Base-by-base conservation (phyloP, 2,797 vertebrate genomes). In the Zenarchopterus dispar region DNA sequence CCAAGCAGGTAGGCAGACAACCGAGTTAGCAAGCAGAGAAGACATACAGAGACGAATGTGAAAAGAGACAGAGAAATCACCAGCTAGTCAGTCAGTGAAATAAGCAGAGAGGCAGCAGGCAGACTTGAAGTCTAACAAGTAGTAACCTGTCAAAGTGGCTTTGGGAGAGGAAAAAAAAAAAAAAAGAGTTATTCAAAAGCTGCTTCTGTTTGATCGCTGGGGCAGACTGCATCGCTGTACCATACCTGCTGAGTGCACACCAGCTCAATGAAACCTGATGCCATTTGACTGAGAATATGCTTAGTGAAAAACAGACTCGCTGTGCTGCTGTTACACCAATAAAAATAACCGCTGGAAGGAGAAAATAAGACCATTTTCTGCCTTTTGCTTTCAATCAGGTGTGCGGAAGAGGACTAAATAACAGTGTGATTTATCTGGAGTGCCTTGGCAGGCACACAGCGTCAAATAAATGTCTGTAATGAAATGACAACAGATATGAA, bases 401-500 rank as follows among this genome's bases (percentile, higher is more conserved):
- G 73, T 81, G 71, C 66, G 84, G 19, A 80, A 86, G 85, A 77
- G 66, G 67, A 87, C 83, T 83, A 88, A 85, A 90, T 84, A 88
- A 89, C 84, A 73, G 80, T 78, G 80, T 81, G 85, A 88, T 91
- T 89, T 84, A 90, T 86, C 88, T 78, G 7, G 72, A 78, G 77
- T 72, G 84, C 64, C 79, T 87, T 86, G 84, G 82, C 83, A 87
- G 78, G 76, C 84, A 64, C 81, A 77, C 77, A 1, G 83, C 86
- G 85, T 89, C 88, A 88, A 85, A 90, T 86, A 87, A 90, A 86
- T 77, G 84, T 82, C 84, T 89, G 88, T 88, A 88, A 90, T 89
- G 82, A 89, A 90, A 90, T 84, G 86, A 88, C 82, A 91, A 83
- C 88, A 89, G 89, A 91, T 90, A 87, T 85, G 85, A 85, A 85